These are phyloP conservation scores for Oryzias curvinotus DNA, from an alignment of 2,113 vertebrate species.

Conservation along the genomic window DNA sequence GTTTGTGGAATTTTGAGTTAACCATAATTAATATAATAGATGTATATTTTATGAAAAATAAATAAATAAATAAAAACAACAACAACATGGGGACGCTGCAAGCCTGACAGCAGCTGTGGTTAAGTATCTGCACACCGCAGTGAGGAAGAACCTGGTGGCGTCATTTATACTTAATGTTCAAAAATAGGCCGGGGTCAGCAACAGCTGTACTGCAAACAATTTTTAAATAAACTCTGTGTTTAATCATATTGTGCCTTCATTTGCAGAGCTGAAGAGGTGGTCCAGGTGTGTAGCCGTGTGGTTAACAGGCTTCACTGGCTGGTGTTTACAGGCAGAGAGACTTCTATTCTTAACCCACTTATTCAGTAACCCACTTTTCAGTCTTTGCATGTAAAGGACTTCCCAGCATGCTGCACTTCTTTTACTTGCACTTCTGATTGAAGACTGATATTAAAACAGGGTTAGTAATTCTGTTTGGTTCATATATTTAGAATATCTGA, in stretches of 20 bases:
- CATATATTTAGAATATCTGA: too few relatives aligned
- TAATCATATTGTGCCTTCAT: conserved; percentile 52
- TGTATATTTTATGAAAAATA: too few relatives aligned
- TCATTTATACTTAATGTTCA: conserved; percentile 34
- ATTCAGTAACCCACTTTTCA: conserved; percentile 41
- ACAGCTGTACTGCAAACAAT: conserved; percentile 44
- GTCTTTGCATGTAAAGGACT: conserved; percentile 23
- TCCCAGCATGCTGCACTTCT: not conserved
- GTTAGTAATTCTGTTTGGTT: too few relatives aligned
- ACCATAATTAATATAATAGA: too few relatives aligned
- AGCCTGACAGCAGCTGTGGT: conserved; percentile 11
- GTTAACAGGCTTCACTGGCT: conserved; percentile 38
- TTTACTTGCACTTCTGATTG: not conserved
- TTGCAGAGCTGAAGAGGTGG: conserved; percentile 46
- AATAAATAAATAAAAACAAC: too few relatives aligned
- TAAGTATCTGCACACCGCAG: conserved; percentile 14
- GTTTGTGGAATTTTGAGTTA: not conserved
- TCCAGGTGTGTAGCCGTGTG: conserved; percentile 52
- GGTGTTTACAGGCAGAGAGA: conserved; percentile 41
- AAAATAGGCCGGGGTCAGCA: conserved; percentile 34
- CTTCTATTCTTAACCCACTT: conserved; percentile 46
- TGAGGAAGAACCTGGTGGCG: conserved; percentile 32
- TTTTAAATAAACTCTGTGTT: conserved; percentile 52
- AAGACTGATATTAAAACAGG: too few relatives aligned
- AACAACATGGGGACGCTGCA: not conserved